phyloP scores from a whole-genome alignment of 64 coral and sea anemone species.

The Exaiptasia diaphana region DNA sequence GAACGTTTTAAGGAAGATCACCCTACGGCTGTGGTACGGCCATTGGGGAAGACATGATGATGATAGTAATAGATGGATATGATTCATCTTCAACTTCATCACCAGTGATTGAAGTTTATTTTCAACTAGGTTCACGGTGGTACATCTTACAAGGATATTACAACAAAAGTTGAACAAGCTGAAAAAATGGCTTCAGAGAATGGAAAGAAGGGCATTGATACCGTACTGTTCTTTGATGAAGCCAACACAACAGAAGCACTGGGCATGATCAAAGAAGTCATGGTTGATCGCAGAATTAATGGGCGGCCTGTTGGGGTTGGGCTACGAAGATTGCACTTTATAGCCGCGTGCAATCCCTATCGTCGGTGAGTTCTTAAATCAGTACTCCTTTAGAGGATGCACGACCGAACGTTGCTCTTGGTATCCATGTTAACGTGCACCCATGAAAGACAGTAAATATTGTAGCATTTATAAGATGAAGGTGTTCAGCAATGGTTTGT shows the following conservation, averaged over 20 bases:
- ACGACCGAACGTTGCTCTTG: not conserved
- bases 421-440: not conserved
- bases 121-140: slow-evolving; percentile 64
- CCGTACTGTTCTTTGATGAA: slow-evolving; percentile 75
- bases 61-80: no score
- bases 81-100: no score
- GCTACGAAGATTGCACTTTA: slow-evolving; percentile 62
- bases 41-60: no score
- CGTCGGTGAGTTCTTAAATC: slow-evolving; percentile 29
- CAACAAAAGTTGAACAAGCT: slow-evolving; percentile 56
- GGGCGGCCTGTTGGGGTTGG: slow-evolving; percentile 52
- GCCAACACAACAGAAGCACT: slow-evolving; percentile 80
- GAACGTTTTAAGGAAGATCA: no score
- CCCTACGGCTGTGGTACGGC: no score
- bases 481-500: no score
- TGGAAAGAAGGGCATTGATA: slow-evolving; percentile 54
- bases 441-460: not conserved
- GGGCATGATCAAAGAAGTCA: slow-evolving; percentile 85
- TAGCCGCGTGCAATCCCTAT: slow-evolving; percentile 81
- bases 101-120: not conserved
- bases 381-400: no score
- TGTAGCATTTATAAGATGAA: not conserved
- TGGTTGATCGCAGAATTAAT: slow-evolving; percentile 68
- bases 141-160: slow-evolving; percentile 66
- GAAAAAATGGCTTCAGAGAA: slow-evolving; percentile 65